These are phyloP conservation scores for Pampusana beccarii DNA, from an alignment of 2,113 vertebrate species.

Conservation along the genomic window DNA sequence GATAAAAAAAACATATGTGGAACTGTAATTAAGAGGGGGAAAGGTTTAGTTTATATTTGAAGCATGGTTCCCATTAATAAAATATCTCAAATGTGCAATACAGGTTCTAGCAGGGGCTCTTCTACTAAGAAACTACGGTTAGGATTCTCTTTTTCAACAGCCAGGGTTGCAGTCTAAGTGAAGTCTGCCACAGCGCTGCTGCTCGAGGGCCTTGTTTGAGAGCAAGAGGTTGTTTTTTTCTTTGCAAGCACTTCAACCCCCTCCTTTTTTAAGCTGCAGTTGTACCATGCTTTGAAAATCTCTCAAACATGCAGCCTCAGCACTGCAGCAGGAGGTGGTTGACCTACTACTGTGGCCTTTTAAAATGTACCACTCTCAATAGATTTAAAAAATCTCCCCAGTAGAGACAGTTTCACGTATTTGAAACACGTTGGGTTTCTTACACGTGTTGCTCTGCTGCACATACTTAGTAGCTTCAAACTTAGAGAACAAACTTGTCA, in stretches of 20 bases:
- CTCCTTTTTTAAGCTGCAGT: neutral
- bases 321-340: neutral
- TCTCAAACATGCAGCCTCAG: accelerated
- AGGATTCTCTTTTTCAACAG: neutral
- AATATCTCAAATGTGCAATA: neutral
- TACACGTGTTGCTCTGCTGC: neutral
- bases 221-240: neutral
- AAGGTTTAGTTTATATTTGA: neutral
- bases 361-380: neutral
- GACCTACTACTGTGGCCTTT: neutral
- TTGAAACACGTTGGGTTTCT: neutral
- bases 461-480: neutral
- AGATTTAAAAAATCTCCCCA: neutral
- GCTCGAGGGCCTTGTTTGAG: neutral
- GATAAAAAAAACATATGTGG: accelerated
- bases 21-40: neutral
- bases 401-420: neutral
- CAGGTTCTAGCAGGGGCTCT: neutral
- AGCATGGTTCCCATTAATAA: neutral
- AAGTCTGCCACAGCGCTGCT: accelerated
- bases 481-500: neutral
- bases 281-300: neutral
- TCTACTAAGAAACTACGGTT: neutral
- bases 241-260: neutral
- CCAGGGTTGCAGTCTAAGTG: no score